phyloP scores from a whole-genome alignment of 2,113 vertebrate species.

The Notothenia rossii region DNA sequence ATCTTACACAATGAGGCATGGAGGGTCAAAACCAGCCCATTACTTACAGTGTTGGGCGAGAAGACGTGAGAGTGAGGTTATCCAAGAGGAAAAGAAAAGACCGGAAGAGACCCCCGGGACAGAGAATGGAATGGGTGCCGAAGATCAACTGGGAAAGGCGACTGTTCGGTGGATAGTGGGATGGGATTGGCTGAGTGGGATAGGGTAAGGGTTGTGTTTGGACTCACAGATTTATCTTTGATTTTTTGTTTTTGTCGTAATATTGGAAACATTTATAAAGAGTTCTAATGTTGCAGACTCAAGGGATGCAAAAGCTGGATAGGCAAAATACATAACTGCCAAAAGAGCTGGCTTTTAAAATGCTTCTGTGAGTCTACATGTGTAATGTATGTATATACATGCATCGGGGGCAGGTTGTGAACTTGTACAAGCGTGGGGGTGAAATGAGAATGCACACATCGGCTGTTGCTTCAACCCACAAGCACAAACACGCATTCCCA shows the following conservation, averaged over 20 bases:
- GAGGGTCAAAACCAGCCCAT: conserved; percentile 76
- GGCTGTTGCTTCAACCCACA: conserved; percentile 6
- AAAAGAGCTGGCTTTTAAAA: background rate
- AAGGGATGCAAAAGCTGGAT: background rate
- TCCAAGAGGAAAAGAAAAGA: conserved; percentile 55
- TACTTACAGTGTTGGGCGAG: conserved; percentile 72
- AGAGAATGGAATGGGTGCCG: conserved; percentile 52
- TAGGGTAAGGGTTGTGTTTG: background rate
- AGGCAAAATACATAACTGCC: background rate
- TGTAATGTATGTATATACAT: background rate
- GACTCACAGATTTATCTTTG: conserved; percentile 5
- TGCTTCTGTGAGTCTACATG: background rate
- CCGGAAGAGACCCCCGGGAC: conserved; percentile 45
- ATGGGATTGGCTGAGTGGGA: background rate
- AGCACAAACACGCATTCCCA: conserved; percentile 11
- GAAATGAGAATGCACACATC: background rate
- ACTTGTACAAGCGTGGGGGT: background rate
- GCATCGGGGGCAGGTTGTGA: background rate
- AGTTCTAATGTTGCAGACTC: background rate
- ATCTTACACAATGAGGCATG: conserved; percentile 82
- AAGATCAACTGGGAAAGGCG: conserved; percentile 34
- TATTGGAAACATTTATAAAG: background rate
- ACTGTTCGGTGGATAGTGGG: conserved; percentile 8
- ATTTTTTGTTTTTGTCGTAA: conserved; percentile 2
- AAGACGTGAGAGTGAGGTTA: conserved; percentile 58